Evolutionary conservation across 2,888 invertebrate species (phyloP), one percentile per base, ranked within the genome.

Genomic region (Brachypterus glaber): DNA sequence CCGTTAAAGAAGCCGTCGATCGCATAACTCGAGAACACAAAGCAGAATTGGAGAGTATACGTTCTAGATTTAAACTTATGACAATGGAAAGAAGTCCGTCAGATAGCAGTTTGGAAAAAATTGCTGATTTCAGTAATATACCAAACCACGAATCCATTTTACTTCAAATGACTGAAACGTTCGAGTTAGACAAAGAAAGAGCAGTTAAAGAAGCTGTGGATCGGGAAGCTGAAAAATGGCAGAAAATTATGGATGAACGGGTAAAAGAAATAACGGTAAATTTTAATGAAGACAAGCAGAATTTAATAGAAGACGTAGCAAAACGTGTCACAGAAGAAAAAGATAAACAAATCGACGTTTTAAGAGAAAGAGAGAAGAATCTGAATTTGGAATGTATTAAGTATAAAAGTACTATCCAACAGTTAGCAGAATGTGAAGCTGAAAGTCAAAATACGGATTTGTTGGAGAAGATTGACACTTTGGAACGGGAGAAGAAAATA

Each of bases 31-130:
- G 76, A 40, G 79, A 82, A 50, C 83, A 86, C 59, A 82, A 81
- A 62, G 78, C 76, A 12, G 85, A 89, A 62, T 69, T 89, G 27
- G 85, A 86, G 52, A 80, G 79, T 4, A 69, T 89, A 46, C 70
- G 82, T 27, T 78, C 80, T 26, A 76, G 83, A 49, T 82, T 79
- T 63, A 77, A 80, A 41, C 66, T 86, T 41, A 83, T 86, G 73
- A 77, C 84, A 0, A 67, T 77, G 41, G 76, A 82, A 74, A 82
- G 85, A 50, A 83, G 82, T 37, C 82, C 84, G 0, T 84, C 84
- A 4, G 85, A 87, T 49, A 76, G 77, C 2, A 85, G 80, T 57
- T 66, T 86, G 3, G 87, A 88, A 54, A 82, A 80, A 62, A 76
- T 81, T 13, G 51, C 69, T 75, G 45, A 78, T 76, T 50, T 77